Evolutionary conservation across 2,888 invertebrate genomes (phyloP).

Genomic region (Metallyticus violacea): DNA sequence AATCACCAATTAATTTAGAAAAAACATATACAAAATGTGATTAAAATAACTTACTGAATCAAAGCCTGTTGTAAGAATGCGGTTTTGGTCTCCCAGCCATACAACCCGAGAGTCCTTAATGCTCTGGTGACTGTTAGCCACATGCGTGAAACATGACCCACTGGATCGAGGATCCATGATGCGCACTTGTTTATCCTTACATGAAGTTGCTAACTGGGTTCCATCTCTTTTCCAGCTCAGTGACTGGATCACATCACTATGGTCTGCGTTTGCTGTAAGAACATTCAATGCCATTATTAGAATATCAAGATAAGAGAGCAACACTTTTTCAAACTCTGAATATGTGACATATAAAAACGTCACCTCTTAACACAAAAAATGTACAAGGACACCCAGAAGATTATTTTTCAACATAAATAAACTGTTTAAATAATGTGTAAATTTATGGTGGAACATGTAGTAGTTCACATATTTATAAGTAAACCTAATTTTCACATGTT

Average conservation of each 20-base stretch:
- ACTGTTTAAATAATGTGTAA: too few relatives aligned
- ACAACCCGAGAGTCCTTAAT: constrained; percentile 89
- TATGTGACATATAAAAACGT: too few relatives aligned
- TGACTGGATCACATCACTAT: constrained; percentile 85
- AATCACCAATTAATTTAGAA: neutral
- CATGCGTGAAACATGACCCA: constrained; percentile 50
- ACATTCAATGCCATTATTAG: neutral
- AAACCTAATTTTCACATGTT: too few relatives aligned
- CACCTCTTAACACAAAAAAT: too few relatives aligned
- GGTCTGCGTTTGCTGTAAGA: constrained; percentile 60
- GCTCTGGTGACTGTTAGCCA: constrained; percentile 74
- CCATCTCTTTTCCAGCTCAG: constrained; percentile 90
- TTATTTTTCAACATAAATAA: too few relatives aligned
- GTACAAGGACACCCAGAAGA: too few relatives aligned
- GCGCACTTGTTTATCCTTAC: constrained; percentile 87
- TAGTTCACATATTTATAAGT: too few relatives aligned
- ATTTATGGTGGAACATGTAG: too few relatives aligned
- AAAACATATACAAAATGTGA: neutral
- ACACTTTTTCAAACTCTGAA: too few relatives aligned
- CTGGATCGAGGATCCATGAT: constrained; percentile 77
- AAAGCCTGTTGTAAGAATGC: constrained; percentile 84
- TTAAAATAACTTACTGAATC: constrained; percentile 60
- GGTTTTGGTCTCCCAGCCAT: constrained; percentile 83
- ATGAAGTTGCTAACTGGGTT: constrained; percentile 74
- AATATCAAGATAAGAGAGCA: too few relatives aligned